Evolutionary conservation across 2,888 invertebrate species (phyloP).

Genomic region (Tachina grossa): DNA sequence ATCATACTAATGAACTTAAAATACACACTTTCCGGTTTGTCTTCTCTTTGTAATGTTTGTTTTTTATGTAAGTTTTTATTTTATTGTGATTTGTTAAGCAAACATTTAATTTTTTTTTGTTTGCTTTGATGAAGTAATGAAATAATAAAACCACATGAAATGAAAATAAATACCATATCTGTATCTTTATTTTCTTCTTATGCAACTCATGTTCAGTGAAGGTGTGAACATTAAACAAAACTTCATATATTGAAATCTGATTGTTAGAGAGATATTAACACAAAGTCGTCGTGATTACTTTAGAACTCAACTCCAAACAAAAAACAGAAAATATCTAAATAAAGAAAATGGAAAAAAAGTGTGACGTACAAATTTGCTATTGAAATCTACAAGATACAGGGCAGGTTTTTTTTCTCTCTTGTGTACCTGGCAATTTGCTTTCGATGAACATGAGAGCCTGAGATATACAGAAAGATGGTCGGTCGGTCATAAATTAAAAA

Average conservation of each 20-base stretch:
- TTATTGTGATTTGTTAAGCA: conserved; percentile 2
- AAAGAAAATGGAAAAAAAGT: conserved; percentile 7
- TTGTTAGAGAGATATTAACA: conserved; percentile 31
- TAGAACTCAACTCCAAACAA: background rate
- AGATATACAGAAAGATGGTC: conserved; percentile 67
- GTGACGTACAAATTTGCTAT: conserved; percentile 50
- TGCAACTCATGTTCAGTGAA: conserved; percentile 51
- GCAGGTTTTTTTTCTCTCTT: conserved; percentile 18
- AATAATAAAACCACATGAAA: conserved; percentile 70
- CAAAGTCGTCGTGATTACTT: conserved; percentile 36
- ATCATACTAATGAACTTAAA: conserved; percentile 38
- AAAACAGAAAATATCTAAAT: background rate
- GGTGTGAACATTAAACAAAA: conserved; percentile 68
- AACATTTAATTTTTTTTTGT: conserved; percentile 42
- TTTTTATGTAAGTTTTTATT: conserved; percentile 4
- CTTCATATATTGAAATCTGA: conserved; percentile 35
- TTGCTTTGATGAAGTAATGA: conserved; percentile 63
- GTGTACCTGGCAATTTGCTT: conserved; percentile 52
- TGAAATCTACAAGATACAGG: conserved; percentile 50
- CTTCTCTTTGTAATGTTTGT: conserved; percentile 6
- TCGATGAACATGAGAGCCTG: conserved; percentile 15
- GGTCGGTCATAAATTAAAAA: conserved; percentile 78
- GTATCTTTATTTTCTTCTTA: background rate
- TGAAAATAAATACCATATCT: conserved; percentile 60
- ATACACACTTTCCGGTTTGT: conserved; percentile 55